These are phyloP conservation scores for Cololabis saira DNA, from an alignment of 2,113 vertebrate genomes.

Conservation along the genomic window DNA sequence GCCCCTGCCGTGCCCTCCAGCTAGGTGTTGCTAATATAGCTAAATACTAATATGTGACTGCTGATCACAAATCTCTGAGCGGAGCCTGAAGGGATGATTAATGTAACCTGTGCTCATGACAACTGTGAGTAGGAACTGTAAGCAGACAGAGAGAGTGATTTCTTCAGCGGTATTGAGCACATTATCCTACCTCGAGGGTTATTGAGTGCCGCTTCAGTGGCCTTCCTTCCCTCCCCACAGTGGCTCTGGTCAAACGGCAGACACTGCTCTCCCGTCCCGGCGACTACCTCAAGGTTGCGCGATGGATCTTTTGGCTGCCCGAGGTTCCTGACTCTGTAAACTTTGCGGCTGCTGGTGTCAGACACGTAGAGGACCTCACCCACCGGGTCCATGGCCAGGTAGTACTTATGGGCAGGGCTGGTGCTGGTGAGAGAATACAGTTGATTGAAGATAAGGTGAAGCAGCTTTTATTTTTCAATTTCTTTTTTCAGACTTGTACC, in stretches of 20 bases:
- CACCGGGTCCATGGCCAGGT: slow-evolving; percentile 94
- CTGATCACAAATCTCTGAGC: slow-evolving; percentile 17
- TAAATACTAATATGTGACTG: slow-evolving; percentile 23
- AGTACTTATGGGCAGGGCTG: slow-evolving; percentile 97
- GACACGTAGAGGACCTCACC: slow-evolving; percentile 94
- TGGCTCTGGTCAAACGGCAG: slow-evolving; percentile 97
- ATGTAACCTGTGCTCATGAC: slow-evolving; percentile 3
- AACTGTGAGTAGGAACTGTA: background rate
- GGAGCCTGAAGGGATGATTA: slow-evolving; percentile 20
- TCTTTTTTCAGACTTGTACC: background rate
- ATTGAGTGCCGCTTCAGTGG: slow-evolving; percentile 92
- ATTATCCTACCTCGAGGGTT: slow-evolving; percentile 91
- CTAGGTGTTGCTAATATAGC: slow-evolving; percentile 7
- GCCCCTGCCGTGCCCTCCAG: slow-evolving; percentile 2
- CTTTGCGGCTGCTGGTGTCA: slow-evolving; percentile 94
- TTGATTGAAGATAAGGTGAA: background rate
- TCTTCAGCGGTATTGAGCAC: background rate
- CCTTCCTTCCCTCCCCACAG: slow-evolving; percentile 94
- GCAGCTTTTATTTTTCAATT: background rate
- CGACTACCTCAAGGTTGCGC: slow-evolving; percentile 94
- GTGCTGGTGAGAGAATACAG: slow-evolving; percentile 82
- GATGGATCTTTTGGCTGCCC: slow-evolving; percentile 92
- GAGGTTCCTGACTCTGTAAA: slow-evolving; percentile 92
- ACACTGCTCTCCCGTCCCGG: slow-evolving; percentile 96
- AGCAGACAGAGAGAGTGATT: slow-evolving; percentile 1